Percentiles rank a stretch among this genome's conserved stretches.
Evolutionary conservation across 2,888 invertebrate genomes (phyloP).

Genomic region (Catocala nupta): DNA sequence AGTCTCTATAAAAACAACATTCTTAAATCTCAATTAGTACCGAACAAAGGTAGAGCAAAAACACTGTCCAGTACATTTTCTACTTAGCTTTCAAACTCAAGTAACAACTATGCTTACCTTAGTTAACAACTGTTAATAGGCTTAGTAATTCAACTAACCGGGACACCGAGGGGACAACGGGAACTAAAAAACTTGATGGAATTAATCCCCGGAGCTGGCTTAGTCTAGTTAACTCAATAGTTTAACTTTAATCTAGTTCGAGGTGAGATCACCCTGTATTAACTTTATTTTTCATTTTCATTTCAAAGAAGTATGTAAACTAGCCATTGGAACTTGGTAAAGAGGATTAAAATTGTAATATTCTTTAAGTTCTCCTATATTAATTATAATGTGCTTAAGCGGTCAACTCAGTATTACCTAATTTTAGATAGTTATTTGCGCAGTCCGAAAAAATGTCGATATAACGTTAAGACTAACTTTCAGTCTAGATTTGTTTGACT

Average conservation of each 20-base stretch:
- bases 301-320: slow-evolving; percentile 46
- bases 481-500: too few relatives aligned
- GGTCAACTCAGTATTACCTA: too few relatives aligned
- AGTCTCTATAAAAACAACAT: not conserved
- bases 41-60: slow-evolving; percentile 1
- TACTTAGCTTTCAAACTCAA: slow-evolving; percentile 30
- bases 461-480: too few relatives aligned
- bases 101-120: slow-evolving; percentile 40
- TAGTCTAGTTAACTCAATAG: slow-evolving; percentile 68
- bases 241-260: slow-evolving; percentile 70
- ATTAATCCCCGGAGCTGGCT: slow-evolving; percentile 53
- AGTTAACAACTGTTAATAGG: slow-evolving; percentile 66
- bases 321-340: slow-evolving; percentile 26
- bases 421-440: too few relatives aligned
- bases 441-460: too few relatives aligned
- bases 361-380: too few relatives aligned
- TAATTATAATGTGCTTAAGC: too few relatives aligned
- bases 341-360: not conserved
- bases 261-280: slow-evolving; percentile 67
- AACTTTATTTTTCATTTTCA: slow-evolving; percentile 68
- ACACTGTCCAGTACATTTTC: slow-evolving; percentile 18
- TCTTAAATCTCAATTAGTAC: not conserved
- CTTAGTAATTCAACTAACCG: slow-evolving; percentile 62
- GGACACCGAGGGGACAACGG: slow-evolving; percentile 42
- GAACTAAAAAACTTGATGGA: slow-evolving; percentile 48